These are phyloP conservation scores for Nephrotoma guestfalica DNA, from an alignment of 2,888 invertebrate genomes.

Conservation along the genomic window DNA sequence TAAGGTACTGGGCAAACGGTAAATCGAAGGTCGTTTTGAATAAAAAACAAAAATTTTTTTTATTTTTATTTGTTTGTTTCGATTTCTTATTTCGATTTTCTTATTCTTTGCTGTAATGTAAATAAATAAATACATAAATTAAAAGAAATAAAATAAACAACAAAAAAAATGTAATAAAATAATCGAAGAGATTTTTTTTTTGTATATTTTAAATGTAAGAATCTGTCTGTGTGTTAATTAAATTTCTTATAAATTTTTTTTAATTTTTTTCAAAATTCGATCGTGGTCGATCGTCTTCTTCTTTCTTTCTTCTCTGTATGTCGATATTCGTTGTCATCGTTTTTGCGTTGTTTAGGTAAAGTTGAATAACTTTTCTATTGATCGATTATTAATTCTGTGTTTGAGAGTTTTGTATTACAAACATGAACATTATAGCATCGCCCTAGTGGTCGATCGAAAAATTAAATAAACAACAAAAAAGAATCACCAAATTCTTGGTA, in stretches of 20 bases:
- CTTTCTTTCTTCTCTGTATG: not conserved
- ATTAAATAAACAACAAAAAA: not conserved
- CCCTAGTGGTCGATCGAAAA: not conserved
- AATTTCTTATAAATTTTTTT: not conserved
- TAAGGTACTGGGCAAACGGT: slow-evolving; percentile 6
- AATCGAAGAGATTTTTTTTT: not conserved
- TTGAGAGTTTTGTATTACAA: not conserved
- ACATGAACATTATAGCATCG: not conserved
- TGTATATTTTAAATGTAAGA: not conserved
- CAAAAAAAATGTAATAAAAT: not conserved
- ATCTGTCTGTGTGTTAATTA: not conserved
- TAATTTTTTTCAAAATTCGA: not conserved
- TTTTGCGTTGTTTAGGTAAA: not conserved
- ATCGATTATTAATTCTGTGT: not conserved
- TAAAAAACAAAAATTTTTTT: not conserved
- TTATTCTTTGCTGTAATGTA: not conserved
- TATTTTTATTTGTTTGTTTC: not conserved
- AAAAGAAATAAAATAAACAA: not conserved
- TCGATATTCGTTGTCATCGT: not conserved
- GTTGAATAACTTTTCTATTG: not conserved
- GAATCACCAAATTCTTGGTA: not conserved
- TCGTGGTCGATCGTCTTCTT: not conserved
- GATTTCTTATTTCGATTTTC: not conserved
- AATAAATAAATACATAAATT: not conserved
- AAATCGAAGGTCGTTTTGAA: slow-evolving; percentile 5